phyloP scores from a whole-genome alignment of 2,888 invertebrate species.

The Eristalis arbustorum region DNA sequence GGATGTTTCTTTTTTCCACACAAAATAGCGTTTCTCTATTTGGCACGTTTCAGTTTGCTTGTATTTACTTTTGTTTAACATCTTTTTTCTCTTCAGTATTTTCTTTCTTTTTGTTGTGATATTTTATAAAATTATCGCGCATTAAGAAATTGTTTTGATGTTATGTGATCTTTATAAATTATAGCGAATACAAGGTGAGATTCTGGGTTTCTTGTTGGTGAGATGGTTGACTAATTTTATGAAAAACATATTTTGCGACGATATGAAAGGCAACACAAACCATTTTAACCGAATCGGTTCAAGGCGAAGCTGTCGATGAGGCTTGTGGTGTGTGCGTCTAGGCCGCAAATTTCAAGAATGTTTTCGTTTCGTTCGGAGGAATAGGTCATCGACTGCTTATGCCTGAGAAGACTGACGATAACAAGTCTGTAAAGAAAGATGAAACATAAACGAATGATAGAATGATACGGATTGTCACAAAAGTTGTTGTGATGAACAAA shows the following conservation, averaged over 20 bases:
- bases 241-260: slow-evolving; percentile 15
- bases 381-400: slow-evolving; percentile 75
- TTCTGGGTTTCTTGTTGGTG: slow-evolving; percentile 16
- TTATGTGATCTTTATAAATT: slow-evolving; percentile 1
- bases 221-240: slow-evolving; percentile 6
- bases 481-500: no score
- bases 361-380: slow-evolving; percentile 73
- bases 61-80: slow-evolving; percentile 2
- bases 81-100: neutral
- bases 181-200: slow-evolving; percentile 10
- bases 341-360: slow-evolving; percentile 81
- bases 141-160: neutral
- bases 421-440: slow-evolving; percentile 74
- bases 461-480: no score
- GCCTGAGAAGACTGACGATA: slow-evolving; percentile 75
- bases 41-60: neutral
- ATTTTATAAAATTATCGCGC: neutral
- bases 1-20: slow-evolving; percentile 46
- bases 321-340: slow-evolving; percentile 80
- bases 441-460: no score
- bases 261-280: neutral
- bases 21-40: neutral
- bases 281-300: slow-evolving; percentile 70
- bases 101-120: neutral
- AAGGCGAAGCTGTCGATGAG: slow-evolving; percentile 81